Percentiles rank a stretch among this genome's conserved stretches.
These are phyloP conservation scores for Pygocentrus nattereri DNA, from an alignment of 2,797 vertebrate species.

Conservation along the genomic window DNA sequence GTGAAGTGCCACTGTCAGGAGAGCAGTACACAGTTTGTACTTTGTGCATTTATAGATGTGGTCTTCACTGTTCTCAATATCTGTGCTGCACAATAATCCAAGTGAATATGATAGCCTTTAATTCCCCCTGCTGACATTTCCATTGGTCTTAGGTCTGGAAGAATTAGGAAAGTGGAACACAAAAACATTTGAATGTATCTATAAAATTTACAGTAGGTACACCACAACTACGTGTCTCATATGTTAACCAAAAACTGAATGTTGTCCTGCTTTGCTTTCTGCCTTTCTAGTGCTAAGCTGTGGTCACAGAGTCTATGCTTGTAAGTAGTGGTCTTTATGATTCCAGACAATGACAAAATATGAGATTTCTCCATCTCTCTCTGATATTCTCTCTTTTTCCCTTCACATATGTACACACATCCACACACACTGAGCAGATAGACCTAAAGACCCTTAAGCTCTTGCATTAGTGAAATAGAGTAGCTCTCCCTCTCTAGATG, in stretches of 20 bases:
- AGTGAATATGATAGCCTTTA: background rate
- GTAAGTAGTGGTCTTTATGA: background rate
- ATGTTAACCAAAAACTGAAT: constrained; percentile 2
- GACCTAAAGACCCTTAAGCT: constrained; percentile 8
- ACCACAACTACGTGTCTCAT: constrained; percentile 3
- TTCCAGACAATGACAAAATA: background rate
- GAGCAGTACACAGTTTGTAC: constrained; percentile 51
- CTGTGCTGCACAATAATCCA: constrained; percentile 2
- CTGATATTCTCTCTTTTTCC: background rate
- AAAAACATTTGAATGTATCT: background rate
- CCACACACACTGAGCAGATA: constrained; percentile 22
- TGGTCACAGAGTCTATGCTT: background rate
- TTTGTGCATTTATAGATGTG: constrained; percentile 79
- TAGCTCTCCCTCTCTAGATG: constrained; percentile 66
- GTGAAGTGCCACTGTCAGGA: constrained; percentile 82
- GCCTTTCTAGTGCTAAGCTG: background rate
- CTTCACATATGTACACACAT: constrained; percentile 34
- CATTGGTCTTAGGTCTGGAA: constrained; percentile 3
- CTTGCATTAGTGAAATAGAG: constrained; percentile 12
- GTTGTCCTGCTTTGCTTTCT: background rate
- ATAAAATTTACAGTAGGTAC: background rate
- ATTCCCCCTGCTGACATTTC: constrained; percentile 9
- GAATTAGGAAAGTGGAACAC: background rate
- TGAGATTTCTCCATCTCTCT: background rate
- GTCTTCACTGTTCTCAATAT: constrained; percentile 66